Evolutionary conservation across 1,140 invertebrate genomes (phyloP).

Genomic region (Anagrus nilaparvatae): DNA sequence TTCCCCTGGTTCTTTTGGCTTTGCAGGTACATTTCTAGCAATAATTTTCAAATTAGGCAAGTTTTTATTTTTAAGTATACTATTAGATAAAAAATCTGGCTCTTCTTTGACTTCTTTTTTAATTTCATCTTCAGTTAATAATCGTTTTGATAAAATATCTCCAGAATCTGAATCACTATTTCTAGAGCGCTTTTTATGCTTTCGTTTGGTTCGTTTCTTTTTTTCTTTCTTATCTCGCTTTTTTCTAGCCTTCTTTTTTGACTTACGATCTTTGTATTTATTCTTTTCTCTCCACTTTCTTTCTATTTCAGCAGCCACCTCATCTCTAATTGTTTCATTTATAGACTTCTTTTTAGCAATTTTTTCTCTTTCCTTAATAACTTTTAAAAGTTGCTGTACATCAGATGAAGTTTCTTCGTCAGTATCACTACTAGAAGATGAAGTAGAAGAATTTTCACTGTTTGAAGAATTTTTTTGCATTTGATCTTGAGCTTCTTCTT

Average conservation of each 20-base stretch:
- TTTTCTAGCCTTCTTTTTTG: slow-evolving; percentile 21
- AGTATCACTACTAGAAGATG: slow-evolving; percentile 17
- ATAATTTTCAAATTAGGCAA: background rate
- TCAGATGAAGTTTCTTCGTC: slow-evolving; percentile 21
- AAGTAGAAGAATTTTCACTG: slow-evolving; percentile 16
- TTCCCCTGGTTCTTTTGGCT: slow-evolving; percentile 23
- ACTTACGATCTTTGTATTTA: slow-evolving; percentile 23
- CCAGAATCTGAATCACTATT: slow-evolving; percentile 14
- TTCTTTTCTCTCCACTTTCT: slow-evolving; percentile 31
- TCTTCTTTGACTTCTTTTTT: slow-evolving; percentile 35
- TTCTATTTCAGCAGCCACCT: slow-evolving; percentile 37
- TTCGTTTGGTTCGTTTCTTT: slow-evolving; percentile 24
- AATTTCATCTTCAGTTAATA: slow-evolving; percentile 32
- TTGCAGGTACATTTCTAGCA: slow-evolving; percentile 1
- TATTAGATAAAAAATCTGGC: slow-evolving; percentile 8
- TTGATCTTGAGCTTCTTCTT: slow-evolving; percentile 8
- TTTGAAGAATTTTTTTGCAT: background rate
- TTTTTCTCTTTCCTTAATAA: slow-evolving; percentile 39
- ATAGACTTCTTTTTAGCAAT: slow-evolving; percentile 33
- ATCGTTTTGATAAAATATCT: background rate
- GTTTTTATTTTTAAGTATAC: too few species aligned
- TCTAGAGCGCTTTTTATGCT: slow-evolving; percentile 18
- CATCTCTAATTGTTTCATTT: slow-evolving; percentile 38
- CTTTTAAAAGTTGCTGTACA: slow-evolving; percentile 31
- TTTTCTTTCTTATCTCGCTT: slow-evolving; percentile 25